phyloP scores from a whole-genome alignment of 1,140 invertebrate species.

The Meloidogyne hapla region DNA sequence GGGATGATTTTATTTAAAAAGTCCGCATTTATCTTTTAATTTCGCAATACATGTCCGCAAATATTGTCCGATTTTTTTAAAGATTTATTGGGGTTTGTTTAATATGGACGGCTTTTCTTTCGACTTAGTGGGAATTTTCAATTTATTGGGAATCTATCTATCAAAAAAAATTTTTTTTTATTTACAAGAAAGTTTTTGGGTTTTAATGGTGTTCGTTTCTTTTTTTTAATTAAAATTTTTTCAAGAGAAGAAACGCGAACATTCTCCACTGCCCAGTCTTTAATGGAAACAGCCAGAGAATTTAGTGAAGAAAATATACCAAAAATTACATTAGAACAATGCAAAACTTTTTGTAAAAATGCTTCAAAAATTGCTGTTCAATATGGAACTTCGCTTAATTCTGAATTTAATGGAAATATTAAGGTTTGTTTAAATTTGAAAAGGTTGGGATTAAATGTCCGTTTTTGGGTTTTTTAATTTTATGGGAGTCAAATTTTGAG shows the following conservation, averaged over 20 bases:
- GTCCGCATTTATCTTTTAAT: too few relatives aligned
- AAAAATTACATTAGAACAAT: constrained; percentile 39
- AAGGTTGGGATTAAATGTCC: neutral
- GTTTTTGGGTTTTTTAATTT: neutral
- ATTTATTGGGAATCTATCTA: too few relatives aligned
- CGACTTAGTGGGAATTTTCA: too few relatives aligned
- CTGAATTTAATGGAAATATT: constrained; percentile 27
- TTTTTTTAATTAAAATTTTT: constrained; percentile 10
- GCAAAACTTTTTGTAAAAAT: constrained; percentile 48
- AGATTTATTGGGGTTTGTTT: too few relatives aligned
- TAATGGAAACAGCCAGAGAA: neutral
- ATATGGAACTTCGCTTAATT: constrained; percentile 34
- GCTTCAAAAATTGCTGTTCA: constrained; percentile 45
- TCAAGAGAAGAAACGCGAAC: neutral
- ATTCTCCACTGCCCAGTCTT: neutral
- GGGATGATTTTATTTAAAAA: too few relatives aligned
- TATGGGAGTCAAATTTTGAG: too few relatives aligned
- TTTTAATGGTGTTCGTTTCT: too few relatives aligned
- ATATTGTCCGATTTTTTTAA: too few relatives aligned
- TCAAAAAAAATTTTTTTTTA: too few relatives aligned
- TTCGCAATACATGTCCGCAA: too few relatives aligned
- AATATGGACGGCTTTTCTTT: too few relatives aligned
- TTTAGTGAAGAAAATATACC: neutral
- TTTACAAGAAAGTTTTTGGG: too few relatives aligned
- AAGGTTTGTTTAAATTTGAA: neutral